Evolutionary conservation across 2,797 vertebrate genomes (phyloP), one percentile per base, ranked within the genome.

Genomic region (Characodon lateralis): DNA sequence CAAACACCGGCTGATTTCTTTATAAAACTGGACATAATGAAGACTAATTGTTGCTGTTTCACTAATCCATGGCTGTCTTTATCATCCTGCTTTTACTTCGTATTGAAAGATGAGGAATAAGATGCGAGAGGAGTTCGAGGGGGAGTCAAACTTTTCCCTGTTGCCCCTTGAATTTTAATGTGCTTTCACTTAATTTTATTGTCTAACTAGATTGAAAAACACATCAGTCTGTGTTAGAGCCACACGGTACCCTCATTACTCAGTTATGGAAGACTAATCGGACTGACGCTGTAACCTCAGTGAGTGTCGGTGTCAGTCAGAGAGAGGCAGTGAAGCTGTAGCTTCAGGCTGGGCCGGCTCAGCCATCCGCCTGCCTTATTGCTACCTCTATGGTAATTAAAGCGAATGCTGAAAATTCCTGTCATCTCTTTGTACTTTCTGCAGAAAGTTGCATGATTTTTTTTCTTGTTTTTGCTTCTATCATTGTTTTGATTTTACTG

Each of bases 101-200:
- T 13, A 16, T 22, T 70, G 39, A 76, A 69, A 55, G 31, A 74
- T 46, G 59, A 63, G 58, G 35, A 74, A 26, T 43, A 74, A 48
- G 72, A 53, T 76, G 63, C 24, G 18, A 68, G 48, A 66, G 6
- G 61, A 75, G 74, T 51, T 50, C 63, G 31, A 50, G 26, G 50
- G 35, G 59, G 18, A 75, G 51, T 41, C 35, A 70, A 76, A 70
- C n/a, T 20, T 48, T 56, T 58, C 22, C 5, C 24, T 76, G 35
- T 56, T 46, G 5, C 66, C 58, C 59, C 65, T 48, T 76, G 51
- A 76, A 56, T 56, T 48, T 76, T 41, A 75, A 75, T 76, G 51
- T 43, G 16, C 72, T 46, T 24, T 56, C 65, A 70, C 65, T 69
- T 43, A 41, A 70, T 76, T 70, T 56, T 70, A 46, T 55, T 76